phyloP scores from a whole-genome alignment of 1,140 invertebrate species.

The Ridgeia piscesae region DNA sequence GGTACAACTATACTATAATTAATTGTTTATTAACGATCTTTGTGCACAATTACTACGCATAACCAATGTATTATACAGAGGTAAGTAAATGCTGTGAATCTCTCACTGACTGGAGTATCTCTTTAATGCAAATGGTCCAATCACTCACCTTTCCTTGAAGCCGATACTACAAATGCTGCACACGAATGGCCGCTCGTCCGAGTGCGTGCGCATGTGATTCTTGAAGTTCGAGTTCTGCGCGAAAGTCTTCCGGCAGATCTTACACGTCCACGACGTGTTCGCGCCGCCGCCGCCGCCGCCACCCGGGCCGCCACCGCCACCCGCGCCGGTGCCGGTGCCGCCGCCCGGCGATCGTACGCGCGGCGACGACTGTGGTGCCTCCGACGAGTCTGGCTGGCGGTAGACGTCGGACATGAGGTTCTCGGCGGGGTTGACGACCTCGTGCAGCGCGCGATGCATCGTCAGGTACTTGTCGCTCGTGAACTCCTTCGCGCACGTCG shows the following conservation, averaged over 20 bases:
- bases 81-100: no score
- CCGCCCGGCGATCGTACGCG: not conserved
- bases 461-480: conserved; percentile 32
- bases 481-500: conserved; percentile 24
- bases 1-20: no score
- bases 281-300: not conserved
- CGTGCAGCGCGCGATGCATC: conserved; percentile 31
- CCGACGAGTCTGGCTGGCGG: not conserved
- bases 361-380: conserved; percentile 13
- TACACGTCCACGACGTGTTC: conserved; percentile 29
- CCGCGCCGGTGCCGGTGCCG: not conserved
- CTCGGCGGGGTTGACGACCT: conserved; percentile 6
- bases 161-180: conserved; percentile 89
- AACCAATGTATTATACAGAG: no score
- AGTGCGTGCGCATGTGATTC: conserved; percentile 91
- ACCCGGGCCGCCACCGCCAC: not conserved
- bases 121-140: not conserved
- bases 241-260: conserved; percentile 62
- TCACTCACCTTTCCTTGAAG: conserved; percentile 26
- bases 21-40: no score
- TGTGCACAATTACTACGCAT: no score
- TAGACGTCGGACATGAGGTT: not conserved
- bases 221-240: conserved; percentile 89
- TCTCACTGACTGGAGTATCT: no score
- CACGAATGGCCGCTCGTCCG: conserved; percentile 91